phyloP scores from a whole-genome alignment of 2,797 vertebrate species.

The Tangara arthus region DNA sequence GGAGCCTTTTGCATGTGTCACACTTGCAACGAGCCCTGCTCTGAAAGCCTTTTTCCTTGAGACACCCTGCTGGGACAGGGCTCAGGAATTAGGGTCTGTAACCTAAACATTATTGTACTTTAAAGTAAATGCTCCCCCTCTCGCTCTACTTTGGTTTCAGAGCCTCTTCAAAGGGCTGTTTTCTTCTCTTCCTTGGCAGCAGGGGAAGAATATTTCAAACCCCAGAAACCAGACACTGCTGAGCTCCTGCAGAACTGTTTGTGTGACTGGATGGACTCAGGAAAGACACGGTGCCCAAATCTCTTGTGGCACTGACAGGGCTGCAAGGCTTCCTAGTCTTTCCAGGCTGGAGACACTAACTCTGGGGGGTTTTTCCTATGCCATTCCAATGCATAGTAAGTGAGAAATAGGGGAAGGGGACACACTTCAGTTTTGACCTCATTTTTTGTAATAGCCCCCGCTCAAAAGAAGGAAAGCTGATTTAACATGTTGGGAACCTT shows the following conservation, averaged over 20 bases:
- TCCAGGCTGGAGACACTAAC: not conserved
- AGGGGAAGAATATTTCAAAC: not conserved
- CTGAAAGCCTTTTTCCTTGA: not conserved
- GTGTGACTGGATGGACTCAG: not conserved
- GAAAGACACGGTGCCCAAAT: not conserved
- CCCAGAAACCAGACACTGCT: not conserved
- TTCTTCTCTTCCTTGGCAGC: slow-evolving; percentile 15
- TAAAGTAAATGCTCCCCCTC: not conserved
- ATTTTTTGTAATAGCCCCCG: fast-evolving
- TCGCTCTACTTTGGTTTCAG: slow-evolving; percentile 19
- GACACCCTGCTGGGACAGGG: not conserved
- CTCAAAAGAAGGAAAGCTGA: not conserved
- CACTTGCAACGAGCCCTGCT: not conserved
- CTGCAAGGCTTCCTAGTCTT: not conserved
- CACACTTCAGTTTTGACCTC: fast-evolving
- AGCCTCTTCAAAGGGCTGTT: slow-evolving; percentile 29
- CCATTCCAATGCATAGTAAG: not conserved
- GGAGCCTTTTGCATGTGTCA: not conserved
- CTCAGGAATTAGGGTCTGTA: slow-evolving; percentile 15
- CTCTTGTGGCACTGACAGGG: not conserved
- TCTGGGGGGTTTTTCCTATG: not conserved
- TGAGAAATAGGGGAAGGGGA: not conserved
- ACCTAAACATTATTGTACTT: slow-evolving; percentile 47
- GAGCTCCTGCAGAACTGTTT: not conserved
- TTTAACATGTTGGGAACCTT: not conserved